phyloP scores from a whole-genome alignment of 2,797 vertebrate species.

The Yasuhikotakia modesta region DNA sequence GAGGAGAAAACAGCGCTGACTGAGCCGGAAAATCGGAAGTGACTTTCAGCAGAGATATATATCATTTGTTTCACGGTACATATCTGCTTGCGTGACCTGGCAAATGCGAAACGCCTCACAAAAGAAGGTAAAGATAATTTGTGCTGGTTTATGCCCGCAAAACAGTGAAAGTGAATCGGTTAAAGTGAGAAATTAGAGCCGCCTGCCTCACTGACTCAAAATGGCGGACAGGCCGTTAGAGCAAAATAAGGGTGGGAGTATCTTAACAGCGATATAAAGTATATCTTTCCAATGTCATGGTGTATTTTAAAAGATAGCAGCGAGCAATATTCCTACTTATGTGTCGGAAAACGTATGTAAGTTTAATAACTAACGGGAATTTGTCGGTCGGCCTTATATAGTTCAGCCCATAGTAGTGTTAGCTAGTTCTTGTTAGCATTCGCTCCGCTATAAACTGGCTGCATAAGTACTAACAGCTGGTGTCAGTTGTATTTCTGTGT shows the following conservation, averaged over 20 bases:
- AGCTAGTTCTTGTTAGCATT: conserved; percentile 34
- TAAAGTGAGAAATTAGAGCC: conserved; percentile 77
- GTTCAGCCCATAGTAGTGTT: conserved; percentile 31
- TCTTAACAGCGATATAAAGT: conserved; percentile 2
- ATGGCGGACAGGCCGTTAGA: conserved; percentile 91
- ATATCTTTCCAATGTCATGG: not conserved
- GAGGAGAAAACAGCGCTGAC: conserved; percentile 72
- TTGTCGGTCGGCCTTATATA: conserved; percentile 7
- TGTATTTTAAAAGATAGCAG: not conserved
- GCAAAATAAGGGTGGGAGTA: conserved; percentile 67
- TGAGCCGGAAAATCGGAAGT: conserved; percentile 71
- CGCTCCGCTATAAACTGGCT: not conserved
- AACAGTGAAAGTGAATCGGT: conserved; percentile 17
- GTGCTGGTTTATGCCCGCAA: not conserved
- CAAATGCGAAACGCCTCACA: conserved; percentile 7
- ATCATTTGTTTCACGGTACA: conserved; percentile 30
- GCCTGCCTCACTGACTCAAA: conserved; percentile 84
- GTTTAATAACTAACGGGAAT: not conserved
- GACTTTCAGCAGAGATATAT: conserved; percentile 50
- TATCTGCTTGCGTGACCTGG: conserved; percentile 17
- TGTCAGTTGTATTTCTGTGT: conserved; percentile 17
- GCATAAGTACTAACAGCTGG: not conserved
- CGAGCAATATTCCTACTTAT: not conserved
- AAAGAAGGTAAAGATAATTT: conserved; percentile 52
- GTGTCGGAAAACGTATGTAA: not conserved